phyloP scores from a whole-genome alignment of 2,888 invertebrate species.

The Ypsolopha scabrella region DNA sequence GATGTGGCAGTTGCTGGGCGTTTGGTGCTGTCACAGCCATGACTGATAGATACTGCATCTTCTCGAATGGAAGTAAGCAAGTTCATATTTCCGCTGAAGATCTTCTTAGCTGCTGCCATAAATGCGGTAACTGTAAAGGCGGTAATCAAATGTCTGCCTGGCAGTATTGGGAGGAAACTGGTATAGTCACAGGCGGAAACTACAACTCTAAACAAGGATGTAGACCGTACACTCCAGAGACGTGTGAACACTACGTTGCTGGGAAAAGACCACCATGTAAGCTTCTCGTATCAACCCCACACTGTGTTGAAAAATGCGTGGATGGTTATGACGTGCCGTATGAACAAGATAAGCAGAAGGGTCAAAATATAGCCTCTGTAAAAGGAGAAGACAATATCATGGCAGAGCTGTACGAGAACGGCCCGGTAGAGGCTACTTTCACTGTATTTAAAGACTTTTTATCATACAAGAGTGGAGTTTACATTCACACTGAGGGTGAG shows the following conservation, averaged over 20 bases:
- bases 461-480: slow-evolving; percentile 82
- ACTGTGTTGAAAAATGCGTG: slow-evolving; percentile 79
- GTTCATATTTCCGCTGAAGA: slow-evolving; percentile 90
- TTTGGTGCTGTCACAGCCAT: slow-evolving; percentile 93
- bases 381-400: slow-evolving; percentile 76
- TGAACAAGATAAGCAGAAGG: slow-evolving; percentile 80
- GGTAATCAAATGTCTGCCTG: slow-evolving; percentile 86
- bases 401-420: slow-evolving; percentile 84
- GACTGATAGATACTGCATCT: slow-evolving; percentile 90
- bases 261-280: slow-evolving; percentile 81
- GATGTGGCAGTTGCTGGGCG: slow-evolving; percentile 96
- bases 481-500: slow-evolving; percentile 76
- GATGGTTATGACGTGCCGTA: slow-evolving; percentile 76
- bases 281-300: slow-evolving; percentile 80
- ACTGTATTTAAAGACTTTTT: slow-evolving; percentile 88
- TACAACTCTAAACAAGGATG: slow-evolving; percentile 78
- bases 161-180: slow-evolving; percentile 86
- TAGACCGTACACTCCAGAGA: slow-evolving; percentile 83
- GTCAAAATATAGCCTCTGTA: slow-evolving; percentile 74
- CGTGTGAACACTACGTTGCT: slow-evolving; percentile 92
- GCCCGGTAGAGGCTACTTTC: slow-evolving; percentile 92
- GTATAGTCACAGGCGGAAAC: slow-evolving; percentile 89
- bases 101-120: slow-evolving; percentile 82
- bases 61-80: too few relatives aligned
- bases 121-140: slow-evolving; percentile 84